Conservation (phyloP, 2,113 vertebrate species). For the Sorex fumeus region DNA sequence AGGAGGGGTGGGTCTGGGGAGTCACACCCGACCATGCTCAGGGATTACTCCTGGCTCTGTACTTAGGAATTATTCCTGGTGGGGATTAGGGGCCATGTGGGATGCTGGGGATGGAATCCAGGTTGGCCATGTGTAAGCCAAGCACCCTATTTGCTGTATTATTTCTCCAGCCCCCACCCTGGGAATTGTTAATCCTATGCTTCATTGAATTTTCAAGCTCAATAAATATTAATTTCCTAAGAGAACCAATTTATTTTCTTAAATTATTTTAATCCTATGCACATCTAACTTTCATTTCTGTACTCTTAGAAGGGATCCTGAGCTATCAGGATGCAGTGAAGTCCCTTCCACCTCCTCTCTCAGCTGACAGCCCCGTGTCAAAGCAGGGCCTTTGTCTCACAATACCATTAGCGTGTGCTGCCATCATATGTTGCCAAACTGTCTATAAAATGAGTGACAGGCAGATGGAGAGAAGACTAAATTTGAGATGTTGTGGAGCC, state of each 20-base stretch:
- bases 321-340: neutral
- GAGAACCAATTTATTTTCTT: conserved; percentile 10
- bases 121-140: too few relatives aligned
- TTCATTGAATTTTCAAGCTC: conserved; percentile 16
- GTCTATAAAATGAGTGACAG: conserved; percentile 38
- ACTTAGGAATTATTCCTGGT: too few relatives aligned
- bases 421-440: neutral
- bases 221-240: conserved; percentile 48
- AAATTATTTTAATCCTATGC: conserved; percentile 2
- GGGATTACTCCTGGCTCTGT: too few relatives aligned
- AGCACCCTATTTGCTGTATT: too few relatives aligned
- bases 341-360: neutral
- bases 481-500: conserved; percentile 41
- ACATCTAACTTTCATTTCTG: conserved; percentile 36
- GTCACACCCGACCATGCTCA: too few relatives aligned
- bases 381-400: neutral
- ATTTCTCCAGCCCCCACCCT: neutral
- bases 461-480: conserved; percentile 62
- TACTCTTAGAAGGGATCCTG: conserved; percentile 12
- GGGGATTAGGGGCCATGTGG: too few relatives aligned
- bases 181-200: neutral
- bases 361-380: conserved; percentile 1
- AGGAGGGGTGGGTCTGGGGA: too few relatives aligned
- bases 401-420: neutral
- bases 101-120: too few relatives aligned